Percentiles rank a stretch among this genome's conserved stretches.
phyloP scores from a whole-genome alignment of 2,113 vertebrate genomes.

The Bagarius yarrelli region DNA sequence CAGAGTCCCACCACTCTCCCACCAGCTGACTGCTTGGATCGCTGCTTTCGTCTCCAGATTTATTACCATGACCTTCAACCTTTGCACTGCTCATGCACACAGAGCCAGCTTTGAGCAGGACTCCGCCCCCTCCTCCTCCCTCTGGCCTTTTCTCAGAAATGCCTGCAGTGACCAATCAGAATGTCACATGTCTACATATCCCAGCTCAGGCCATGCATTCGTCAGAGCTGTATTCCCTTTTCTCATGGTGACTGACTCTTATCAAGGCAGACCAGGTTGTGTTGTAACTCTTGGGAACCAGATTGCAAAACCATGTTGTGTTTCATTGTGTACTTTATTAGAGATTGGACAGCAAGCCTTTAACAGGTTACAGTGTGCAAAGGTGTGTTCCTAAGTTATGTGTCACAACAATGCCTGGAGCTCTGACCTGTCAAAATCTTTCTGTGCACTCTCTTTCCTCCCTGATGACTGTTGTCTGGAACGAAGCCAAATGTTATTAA shows the following conservation, averaged over 20 bases:
- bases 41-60: slow-evolving; percentile 40
- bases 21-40: slow-evolving; percentile 64
- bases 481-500: slow-evolving; percentile 32
- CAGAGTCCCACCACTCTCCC: slow-evolving; percentile 45
- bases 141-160: slow-evolving; percentile 31
- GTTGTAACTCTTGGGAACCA: slow-evolving; percentile 35
- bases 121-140: not conserved
- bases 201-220: slow-evolving; percentile 8
- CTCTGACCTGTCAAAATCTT: slow-evolving; percentile 31
- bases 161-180: not conserved
- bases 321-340: slow-evolving; percentile 32
- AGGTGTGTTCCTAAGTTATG: slow-evolving; percentile 27
- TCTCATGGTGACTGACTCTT: slow-evolving; percentile 22
- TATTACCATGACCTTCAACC: slow-evolving; percentile 45
- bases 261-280: slow-evolving; percentile 30
- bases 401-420: slow-evolving; percentile 36
- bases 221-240: not conserved
- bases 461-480: slow-evolving; percentile 31
- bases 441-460: slow-evolving; percentile 33
- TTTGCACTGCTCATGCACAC: slow-evolving; percentile 24
- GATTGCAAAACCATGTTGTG: slow-evolving; percentile 30
- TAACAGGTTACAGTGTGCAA: slow-evolving; percentile 29
- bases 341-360: slow-evolving; percentile 21
- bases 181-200: slow-evolving; percentile 30
- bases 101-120: slow-evolving; percentile 15